Base-by-base conservation (phyloP, 1,140 invertebrate species). In the Trichonephila clavipes region DNA sequence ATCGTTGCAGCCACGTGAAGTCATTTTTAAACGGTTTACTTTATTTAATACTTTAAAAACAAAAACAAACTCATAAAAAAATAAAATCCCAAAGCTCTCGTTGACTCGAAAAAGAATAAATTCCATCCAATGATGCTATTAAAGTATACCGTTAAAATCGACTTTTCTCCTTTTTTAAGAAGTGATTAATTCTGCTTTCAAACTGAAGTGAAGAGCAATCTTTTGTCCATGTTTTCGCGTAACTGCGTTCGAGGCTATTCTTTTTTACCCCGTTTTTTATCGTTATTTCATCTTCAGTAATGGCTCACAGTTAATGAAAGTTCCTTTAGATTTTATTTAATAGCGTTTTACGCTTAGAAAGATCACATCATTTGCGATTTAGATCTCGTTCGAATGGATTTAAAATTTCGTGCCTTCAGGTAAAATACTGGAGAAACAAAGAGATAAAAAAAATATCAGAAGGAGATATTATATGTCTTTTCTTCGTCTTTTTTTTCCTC, bases 171-270 rank as follows among this genome's bases (percentile, higher is more conserved):
- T 86, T 86, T 61, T 44, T 24, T 18, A 89, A 89, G 44, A 69
- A 77, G 88, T 89, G 88, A 89, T 89, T 89, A 89, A 89, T 89
- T 77, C 83, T 88, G 59, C 24, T 89, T 89, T 89, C 28, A 77
- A 88, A 64, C 86, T 88, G 62, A 58, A 85, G 83, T 88, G 86
- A 88, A 88, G 86, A 19, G 86, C 86, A 64, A 62, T 85, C 83
- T 85, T 59, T 85, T 85, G 83, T 85, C 40, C 58, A 18, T 61
- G 58, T 85, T 85, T 85, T 85, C 58, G 28, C 28, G 72, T 77
- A 77, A 77, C 72, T 77, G 58, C 44, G 24, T 58, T 85, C 51
- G 83, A 85, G 58, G 83, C 24, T 64, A 88, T 64, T 88, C 62
- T 88, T 64, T n/a, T 64, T 28, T 64, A 51, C 51, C 34, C 12